Conservation (phyloP, 2,888 invertebrate species). For the Diaperis boleti region DNA sequence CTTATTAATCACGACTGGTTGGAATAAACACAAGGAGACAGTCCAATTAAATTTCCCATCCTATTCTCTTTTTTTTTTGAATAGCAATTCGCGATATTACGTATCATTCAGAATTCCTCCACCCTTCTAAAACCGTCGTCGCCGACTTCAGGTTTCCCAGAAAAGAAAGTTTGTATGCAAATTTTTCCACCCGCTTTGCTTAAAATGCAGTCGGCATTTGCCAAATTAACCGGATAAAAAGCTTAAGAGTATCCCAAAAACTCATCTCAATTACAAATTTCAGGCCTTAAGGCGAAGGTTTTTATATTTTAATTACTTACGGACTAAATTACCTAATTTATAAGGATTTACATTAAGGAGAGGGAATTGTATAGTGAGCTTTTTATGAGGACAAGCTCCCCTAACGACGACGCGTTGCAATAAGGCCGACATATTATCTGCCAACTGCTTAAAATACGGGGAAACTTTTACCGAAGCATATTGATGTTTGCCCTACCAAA, state of each 20-base stretch:
- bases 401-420: conserved; percentile 43
- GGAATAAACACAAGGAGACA: too few species aligned
- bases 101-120: too few species aligned
- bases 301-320: conserved; percentile 50
- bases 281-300: conserved; percentile 44
- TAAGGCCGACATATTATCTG: conserved; percentile 49
- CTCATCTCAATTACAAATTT: conserved; percentile 53
- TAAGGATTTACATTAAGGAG: conserved; percentile 48
- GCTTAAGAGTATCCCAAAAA: conserved; percentile 42
- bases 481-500: conserved; percentile 45
- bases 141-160: conserved; percentile 11
- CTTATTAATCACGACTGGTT: too few species aligned
- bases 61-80: too few species aligned
- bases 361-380: conserved; percentile 28
- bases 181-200: conserved; percentile 15
- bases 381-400: conserved; percentile 31
- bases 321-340: conserved; percentile 50
- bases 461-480: conserved; percentile 46
- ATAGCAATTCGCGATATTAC: too few species aligned
- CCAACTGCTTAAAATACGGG: conserved; percentile 48
- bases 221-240: conserved; percentile 45
- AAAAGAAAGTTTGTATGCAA: conserved; percentile 22
- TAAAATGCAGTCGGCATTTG: conserved; percentile 38
- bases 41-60: too few species aligned
- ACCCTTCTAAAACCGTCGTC: neutral